phyloP scores from a whole-genome alignment of 2,797 vertebrate genomes.

The Lophotriccus pileatus region DNA sequence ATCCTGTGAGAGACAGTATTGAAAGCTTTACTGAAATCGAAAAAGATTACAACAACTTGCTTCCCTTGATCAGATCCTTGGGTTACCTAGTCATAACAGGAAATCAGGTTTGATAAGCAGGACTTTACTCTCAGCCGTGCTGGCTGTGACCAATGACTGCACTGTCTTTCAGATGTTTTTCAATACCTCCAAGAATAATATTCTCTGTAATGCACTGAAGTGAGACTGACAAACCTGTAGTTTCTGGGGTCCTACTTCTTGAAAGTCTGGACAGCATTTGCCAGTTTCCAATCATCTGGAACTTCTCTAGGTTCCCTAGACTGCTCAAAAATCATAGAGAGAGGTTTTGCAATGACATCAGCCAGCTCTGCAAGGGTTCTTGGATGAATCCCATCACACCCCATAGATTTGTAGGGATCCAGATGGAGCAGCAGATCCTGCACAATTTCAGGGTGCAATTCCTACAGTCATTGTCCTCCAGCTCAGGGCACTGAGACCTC shows the following conservation, averaged over 20 bases:
- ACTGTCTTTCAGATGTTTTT: not conserved
- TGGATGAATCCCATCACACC: not conserved
- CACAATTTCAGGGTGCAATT: not conserved
- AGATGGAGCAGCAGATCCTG: not conserved
- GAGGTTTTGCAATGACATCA: not conserved
- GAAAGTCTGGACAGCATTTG: not conserved
- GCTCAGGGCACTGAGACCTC: not conserved
- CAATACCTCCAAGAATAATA: not conserved
- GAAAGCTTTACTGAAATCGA: not conserved
- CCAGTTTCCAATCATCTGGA: not conserved
- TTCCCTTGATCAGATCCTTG: not conserved
- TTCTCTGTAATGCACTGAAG: not conserved
- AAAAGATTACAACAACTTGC: not conserved
- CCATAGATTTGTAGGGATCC: not conserved
- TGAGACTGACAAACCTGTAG: not conserved
- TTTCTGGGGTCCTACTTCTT: not conserved
- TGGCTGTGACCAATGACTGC: not conserved
- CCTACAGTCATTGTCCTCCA: not conserved
- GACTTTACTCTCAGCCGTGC: not conserved
- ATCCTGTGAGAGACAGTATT: not conserved
- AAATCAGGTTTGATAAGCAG: not conserved
- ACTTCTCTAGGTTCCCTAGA: not conserved
- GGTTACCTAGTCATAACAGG: not conserved
- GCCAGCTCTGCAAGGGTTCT: not conserved
- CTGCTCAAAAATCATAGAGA: not conserved